Evolutionary conservation across 2,113 vertebrate genomes (phyloP), one percentile per base, ranked within the genome.

Genomic region (Procavia capensis): DNA sequence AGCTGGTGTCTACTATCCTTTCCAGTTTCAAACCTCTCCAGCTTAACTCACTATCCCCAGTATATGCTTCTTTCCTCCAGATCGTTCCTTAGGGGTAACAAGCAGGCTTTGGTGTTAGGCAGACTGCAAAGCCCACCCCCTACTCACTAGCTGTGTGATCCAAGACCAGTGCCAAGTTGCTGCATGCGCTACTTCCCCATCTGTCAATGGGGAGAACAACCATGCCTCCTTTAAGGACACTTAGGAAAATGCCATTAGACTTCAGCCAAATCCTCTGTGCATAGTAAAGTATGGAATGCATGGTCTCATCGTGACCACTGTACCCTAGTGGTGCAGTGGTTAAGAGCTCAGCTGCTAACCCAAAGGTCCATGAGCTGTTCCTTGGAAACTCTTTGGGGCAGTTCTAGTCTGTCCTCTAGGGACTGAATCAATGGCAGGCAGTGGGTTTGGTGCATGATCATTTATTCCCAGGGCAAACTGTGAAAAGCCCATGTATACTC

Each of bases 1-100:
- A 70, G n/a, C 54, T 85, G 75, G 16, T 50, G 88, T 96, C 61
- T 47, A 82, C 31, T 20, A 85, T 5, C 22, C 43, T 95, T 85
- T 57, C 82, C 45, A 45, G 36, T 78, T 50, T 89, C 59, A 34
- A 83, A 9, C 5, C 31, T 34, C 9, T 57, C 13, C 45, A 11
- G 59, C 79, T 78, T 74, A 82, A 95, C 29, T 90, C 20, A 36
- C 50, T 59, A 29, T 11, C 59, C 41, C 25, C 29, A 47, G 41
- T 20, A 39, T 41, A 31, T 3, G 14, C 59, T 43, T 85, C 36
- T 84, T 94, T 59, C 80, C 70, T 93, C 39, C 80, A 81, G 39
- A 76, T 61, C 64, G 17, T 82, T 61, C 61, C 57, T 22, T 16
- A 47, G n/a, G 31, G 20, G 17, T 16, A 47, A 66, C 63, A 87